Base-by-base conservation (phyloP, 2,797 vertebrate species). In the Melanotaenia trifasciata region DNA sequence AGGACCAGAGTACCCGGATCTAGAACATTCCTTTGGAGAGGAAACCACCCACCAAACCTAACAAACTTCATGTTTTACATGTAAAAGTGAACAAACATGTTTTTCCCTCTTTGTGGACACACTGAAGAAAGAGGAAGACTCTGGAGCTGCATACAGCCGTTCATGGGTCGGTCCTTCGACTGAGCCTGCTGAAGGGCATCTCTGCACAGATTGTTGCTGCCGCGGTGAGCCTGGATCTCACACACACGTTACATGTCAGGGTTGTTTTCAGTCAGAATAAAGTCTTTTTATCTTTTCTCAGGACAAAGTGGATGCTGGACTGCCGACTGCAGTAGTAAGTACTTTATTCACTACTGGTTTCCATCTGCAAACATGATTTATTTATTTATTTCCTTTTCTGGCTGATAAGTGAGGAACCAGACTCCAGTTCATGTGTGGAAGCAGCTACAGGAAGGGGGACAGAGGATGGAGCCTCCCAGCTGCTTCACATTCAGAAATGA, bases 301-400 rank as follows among this genome's bases (percentile, higher is more conserved):
- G 98, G 97, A 99, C 90, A 99, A 98, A 93, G 97, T 99, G 67
- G 97, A 99, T 90, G 97, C 98, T 83, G 98, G 98, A 54, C 94
- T 98, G 67, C 98, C 98, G 7, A 99, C 98, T 76, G 97, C 98
- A 61, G 96, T 99, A 84, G 97, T 99, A 91, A 97, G 98, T 96
- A 90, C 71, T 53, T 36, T 10, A 10, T 36, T 36, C 35, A 36
- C 9, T 36, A 36, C 35, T 8, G 35, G 32, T 33, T 33, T 26
- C 26, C 26, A 26, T 26, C 26, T 26, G 26, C 26, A 26, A 26
- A 26, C 26, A 26, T 26, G 26, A 26, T 26, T 26, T 26, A 26
- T 26, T 26, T 26, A 26, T 33, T 33, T 33, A 57, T 6, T 16
- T 0, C 14, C 2, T 9, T 40, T 7, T 30, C 2, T 26, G 6